Conservation (phyloP, 2,797 vertebrate genomes). For the Iguana delicatissima region DNA sequence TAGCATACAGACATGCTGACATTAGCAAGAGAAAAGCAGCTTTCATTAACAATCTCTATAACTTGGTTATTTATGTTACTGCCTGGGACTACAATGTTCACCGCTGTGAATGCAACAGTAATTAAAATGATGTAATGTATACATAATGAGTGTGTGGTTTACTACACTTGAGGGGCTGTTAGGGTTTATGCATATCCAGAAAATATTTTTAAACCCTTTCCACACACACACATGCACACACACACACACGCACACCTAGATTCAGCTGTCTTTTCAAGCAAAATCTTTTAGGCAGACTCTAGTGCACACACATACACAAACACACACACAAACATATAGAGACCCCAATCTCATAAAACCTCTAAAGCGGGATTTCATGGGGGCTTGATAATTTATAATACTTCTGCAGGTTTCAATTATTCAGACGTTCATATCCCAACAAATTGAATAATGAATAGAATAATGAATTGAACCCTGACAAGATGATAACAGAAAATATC, state of each 20-base stretch:
- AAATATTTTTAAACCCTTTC: conserved; percentile 40
- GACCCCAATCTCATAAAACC: conserved; percentile 73
- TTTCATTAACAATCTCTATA: conserved; percentile 52
- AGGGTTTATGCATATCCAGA: conserved; percentile 34
- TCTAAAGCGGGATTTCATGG: conserved; percentile 75
- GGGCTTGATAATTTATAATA: conserved; percentile 82
- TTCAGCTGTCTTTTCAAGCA: conserved; percentile 65
- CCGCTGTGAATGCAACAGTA: conserved; percentile 52
- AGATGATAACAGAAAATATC: conserved; percentile 76
- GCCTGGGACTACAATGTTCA: conserved; percentile 18
- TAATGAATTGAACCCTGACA: conserved; percentile 82
- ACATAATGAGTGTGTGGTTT: conserved; percentile 63
- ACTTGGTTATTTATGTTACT: conserved; percentile 51
- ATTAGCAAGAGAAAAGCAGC: neutral
- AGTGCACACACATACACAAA: conserved; percentile 45
- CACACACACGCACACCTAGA: conserved; percentile 20
- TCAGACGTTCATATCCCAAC: conserved; percentile 81
- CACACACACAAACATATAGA: conserved; percentile 44
- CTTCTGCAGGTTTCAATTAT: conserved; percentile 82
- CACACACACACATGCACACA: neutral
- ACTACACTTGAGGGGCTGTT: conserved; percentile 56
- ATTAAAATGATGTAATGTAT: conserved; percentile 71
- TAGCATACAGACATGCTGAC: neutral
- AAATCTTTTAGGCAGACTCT: conserved; percentile 74
- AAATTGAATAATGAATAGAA: conserved; percentile 84